Percentiles rank a stretch among this genome's conserved stretches.
Evolutionary conservation across 2,888 invertebrate genomes (phyloP).

Genomic region (Odontocolon sp.): DNA sequence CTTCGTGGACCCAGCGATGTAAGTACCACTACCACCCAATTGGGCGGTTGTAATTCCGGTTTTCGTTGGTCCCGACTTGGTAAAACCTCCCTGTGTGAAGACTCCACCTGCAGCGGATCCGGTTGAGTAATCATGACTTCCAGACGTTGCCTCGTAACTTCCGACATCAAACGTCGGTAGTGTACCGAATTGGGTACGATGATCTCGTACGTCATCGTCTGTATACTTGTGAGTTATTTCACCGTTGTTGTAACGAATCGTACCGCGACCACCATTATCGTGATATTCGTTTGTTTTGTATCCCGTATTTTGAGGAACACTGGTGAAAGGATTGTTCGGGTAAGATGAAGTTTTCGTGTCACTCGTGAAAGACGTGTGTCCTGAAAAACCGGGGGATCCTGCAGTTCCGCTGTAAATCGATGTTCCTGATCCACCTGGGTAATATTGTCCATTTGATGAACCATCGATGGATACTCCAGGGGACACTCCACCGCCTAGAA

Average conservation of each 20-base stretch:
- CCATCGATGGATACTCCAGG: conserved; percentile 55
- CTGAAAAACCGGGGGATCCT: conserved; percentile 5
- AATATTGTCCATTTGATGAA: conserved; percentile 35
- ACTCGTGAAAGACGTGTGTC: background rate
- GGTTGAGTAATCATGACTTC: background rate
- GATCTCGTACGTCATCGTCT: conserved; percentile 74
- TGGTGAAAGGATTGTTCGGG: conserved; percentile 16
- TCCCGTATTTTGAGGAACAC: conserved; percentile 47
- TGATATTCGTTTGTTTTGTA: conserved; percentile 74
- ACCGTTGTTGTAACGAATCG: conserved; percentile 73
- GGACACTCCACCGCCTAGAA: conserved; percentile 50
- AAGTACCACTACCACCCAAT: conserved; percentile 76
- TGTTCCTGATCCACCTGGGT: conserved; percentile 16
- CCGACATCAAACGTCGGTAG: conserved; percentile 44
- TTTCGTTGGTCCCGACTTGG: conserved; percentile 76
- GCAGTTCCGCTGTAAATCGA: conserved; percentile 42
- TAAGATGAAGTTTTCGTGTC: background rate
- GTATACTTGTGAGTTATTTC: conserved; percentile 73
- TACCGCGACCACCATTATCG: conserved; percentile 73
- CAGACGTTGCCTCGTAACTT: conserved; percentile 27
- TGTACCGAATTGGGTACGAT: conserved; percentile 59
- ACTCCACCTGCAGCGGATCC: conserved; percentile 23
- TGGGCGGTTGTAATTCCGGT: conserved; percentile 76
- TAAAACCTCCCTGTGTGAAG: conserved; percentile 72
- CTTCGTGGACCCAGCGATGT: conserved; percentile 69